Percentiles rank a stretch among this genome's conserved stretches.
Evolutionary conservation across 2,888 invertebrate genomes (phyloP).

Genomic region (Drosophila lutescens): DNA sequence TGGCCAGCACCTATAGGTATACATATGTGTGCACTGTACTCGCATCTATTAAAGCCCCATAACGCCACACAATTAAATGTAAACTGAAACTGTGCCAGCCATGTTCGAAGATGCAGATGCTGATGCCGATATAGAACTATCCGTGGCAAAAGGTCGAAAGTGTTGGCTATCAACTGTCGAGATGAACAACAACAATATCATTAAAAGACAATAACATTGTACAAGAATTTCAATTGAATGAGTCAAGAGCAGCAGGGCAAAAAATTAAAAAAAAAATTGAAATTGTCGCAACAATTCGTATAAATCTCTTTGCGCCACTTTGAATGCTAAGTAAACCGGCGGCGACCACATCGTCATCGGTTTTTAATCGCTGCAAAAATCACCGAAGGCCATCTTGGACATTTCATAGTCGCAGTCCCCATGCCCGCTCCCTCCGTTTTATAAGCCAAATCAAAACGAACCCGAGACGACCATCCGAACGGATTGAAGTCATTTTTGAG

Average conservation of each 20-base stretch:
- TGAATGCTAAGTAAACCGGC: conserved; percentile 63
- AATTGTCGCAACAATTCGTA: conserved; percentile 65
- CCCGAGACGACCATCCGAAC: conserved; percentile 45
- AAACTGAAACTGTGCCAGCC: conserved; percentile 50
- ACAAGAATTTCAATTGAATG: conserved; percentile 47
- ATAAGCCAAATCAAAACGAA: conserved; percentile 28
- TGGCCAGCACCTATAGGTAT: conserved; percentile 7
- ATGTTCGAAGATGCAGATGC: conserved; percentile 15
- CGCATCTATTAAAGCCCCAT: conserved; percentile 33
- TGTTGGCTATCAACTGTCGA: conserved; percentile 31
- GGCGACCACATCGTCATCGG: conserved; percentile 60
- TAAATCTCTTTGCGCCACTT: conserved; percentile 61
- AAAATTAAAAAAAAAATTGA: conserved; percentile 7
- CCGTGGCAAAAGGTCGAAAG: conserved; percentile 52
- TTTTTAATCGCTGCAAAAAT: conserved; percentile 75
- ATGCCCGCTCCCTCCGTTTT: conserved; percentile 9
- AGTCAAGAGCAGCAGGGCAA: conserved; percentile 25
- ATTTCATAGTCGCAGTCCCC: conserved; percentile 56
- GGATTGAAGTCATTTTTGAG: conserved; percentile 72
- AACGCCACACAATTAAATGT: conserved; percentile 40
- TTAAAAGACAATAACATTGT: conserved; percentile 35
- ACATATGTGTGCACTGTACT: not conserved
- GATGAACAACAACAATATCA: conserved; percentile 42
- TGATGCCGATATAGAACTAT: conserved; percentile 41
- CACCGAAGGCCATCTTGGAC: conserved; percentile 77